phyloP scores from a whole-genome alignment of 2,797 vertebrate species.

The Selene dorsalis region DNA sequence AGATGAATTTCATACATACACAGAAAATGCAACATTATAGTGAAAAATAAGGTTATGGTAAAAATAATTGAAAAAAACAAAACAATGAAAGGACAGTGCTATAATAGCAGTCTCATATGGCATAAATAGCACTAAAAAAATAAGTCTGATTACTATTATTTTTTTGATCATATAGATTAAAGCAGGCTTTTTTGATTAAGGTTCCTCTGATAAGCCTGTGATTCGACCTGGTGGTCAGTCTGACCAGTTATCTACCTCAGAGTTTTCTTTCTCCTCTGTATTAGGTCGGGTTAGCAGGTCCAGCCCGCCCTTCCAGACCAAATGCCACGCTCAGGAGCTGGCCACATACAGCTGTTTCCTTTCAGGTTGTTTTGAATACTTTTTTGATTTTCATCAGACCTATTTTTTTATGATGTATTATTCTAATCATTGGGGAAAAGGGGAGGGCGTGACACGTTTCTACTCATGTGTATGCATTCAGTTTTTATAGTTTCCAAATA shows the following conservation, averaged over 20 bases:
- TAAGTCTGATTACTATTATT: conserved; percentile 74
- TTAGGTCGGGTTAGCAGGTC: conserved; percentile 96
- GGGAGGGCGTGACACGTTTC: conserved; percentile 49
- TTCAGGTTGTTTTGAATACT: conserved; percentile 77
- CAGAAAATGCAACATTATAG: conserved; percentile 79
- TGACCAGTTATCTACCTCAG: conserved; percentile 99
- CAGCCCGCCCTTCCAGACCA: conserved; percentile 98
- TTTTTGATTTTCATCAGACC: conserved; percentile 81
- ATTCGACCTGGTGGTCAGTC: conserved; percentile 93
- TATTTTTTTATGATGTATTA: conserved; percentile 85
- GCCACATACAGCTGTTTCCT: conserved; percentile 87
- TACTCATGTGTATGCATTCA: conserved; percentile 81
- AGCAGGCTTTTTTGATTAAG: conserved; percentile 85
- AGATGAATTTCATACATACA: conserved; percentile 89
- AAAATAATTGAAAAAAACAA: conserved; percentile 85
- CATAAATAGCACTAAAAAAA: conserved; percentile 55
- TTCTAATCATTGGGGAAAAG: conserved; percentile 69
- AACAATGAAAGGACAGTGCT: conserved; percentile 89
- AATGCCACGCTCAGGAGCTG: conserved; percentile 98
- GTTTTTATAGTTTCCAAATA: conserved; percentile 91
- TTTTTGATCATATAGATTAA: conserved; percentile 82
- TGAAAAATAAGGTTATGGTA: conserved; percentile 77
- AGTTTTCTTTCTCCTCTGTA: conserved; percentile 94
- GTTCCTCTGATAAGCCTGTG: conserved; percentile 93
- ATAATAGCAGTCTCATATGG: conserved; percentile 67